Conservation (phyloP, 1,140 invertebrate species). For the Pseudomyrmex pallidus region DNA sequence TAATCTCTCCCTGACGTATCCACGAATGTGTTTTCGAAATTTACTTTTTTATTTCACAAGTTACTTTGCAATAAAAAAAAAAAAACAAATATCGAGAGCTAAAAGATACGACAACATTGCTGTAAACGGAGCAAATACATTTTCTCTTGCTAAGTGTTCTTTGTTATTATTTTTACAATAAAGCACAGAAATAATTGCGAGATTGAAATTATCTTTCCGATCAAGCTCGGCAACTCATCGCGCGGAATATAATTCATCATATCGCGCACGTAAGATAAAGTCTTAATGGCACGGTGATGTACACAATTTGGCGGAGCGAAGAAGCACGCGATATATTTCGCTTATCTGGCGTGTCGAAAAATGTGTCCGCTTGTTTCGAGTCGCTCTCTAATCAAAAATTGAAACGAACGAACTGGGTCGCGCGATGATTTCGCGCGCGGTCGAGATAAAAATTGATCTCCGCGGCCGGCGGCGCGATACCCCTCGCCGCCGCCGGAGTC, state of each 20-base stretch:
- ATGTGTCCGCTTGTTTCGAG: background rate
- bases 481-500: background rate
- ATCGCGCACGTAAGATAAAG: background rate
- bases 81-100: background rate
- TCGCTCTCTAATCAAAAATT: background rate
- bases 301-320: background rate
- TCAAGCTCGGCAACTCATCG: background rate
- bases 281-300: slow-evolving; percentile 4
- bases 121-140: background rate
- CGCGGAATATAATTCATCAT: slow-evolving; percentile 13
- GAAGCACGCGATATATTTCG: background rate
- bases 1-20: too few relatives aligned
- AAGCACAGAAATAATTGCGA: too few relatives aligned
- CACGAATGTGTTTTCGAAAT: background rate
- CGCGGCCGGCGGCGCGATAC: background rate
- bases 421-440: slow-evolving; percentile 3
- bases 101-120: background rate
- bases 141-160: background rate
- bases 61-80: background rate
- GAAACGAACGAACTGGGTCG: slow-evolving; percentile 20
- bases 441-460: slow-evolving; percentile 40
- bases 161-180: slow-evolving; percentile 32
- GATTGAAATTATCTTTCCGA: background rate
- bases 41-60: background rate
- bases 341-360: slow-evolving; percentile 6